These are phyloP conservation scores for Lutjanus erythropterus DNA, from an alignment of 2,113 vertebrate species.

Conservation along the genomic window DNA sequence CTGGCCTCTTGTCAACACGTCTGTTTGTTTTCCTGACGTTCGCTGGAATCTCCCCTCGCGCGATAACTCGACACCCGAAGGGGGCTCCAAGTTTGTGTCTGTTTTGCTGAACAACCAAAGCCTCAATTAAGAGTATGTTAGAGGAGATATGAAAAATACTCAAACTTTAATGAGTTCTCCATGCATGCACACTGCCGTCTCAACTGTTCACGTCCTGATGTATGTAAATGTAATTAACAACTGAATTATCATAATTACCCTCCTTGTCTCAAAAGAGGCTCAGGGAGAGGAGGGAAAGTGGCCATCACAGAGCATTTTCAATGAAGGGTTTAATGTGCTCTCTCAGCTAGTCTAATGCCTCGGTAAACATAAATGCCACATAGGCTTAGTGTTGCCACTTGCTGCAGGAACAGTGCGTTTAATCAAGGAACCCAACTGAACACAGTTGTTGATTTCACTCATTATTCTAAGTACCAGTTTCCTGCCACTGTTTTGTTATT, in stretches of 20 bases:
- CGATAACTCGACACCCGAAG: constrained; percentile 64
- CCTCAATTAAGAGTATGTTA: constrained; percentile 69
- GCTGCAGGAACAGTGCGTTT: constrained; percentile 45
- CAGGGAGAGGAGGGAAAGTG: constrained; percentile 67
- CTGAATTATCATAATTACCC: constrained; percentile 84
- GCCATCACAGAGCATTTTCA: constrained; percentile 75
- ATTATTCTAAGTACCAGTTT: constrained; percentile 50
- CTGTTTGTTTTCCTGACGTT: constrained; percentile 80
- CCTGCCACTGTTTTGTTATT: constrained; percentile 27
- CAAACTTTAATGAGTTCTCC: constrained; percentile 73
- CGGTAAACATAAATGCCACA: constrained; percentile 73
- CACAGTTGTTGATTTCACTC: constrained; percentile 62
- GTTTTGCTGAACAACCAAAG: constrained; percentile 48
- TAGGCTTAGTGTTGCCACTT: constrained; percentile 42
- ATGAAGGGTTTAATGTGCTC: constrained; percentile 74
- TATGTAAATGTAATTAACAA: constrained; percentile 86
- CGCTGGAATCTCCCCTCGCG: constrained; percentile 63
- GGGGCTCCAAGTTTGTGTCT: constrained; percentile 38
- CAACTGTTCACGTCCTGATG: constrained; percentile 68
- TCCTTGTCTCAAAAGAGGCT: constrained; percentile 78
- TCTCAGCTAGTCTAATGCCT: constrained; percentile 75
- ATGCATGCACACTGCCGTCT: constrained; percentile 65
- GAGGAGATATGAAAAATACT: constrained; percentile 69
- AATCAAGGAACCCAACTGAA: constrained; percentile 53
- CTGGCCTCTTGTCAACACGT: constrained; percentile 78